These are phyloP conservation scores for Lasioglossum figueresi DNA, from an alignment of 2,888 invertebrate genomes.

Conservation along the genomic window DNA sequence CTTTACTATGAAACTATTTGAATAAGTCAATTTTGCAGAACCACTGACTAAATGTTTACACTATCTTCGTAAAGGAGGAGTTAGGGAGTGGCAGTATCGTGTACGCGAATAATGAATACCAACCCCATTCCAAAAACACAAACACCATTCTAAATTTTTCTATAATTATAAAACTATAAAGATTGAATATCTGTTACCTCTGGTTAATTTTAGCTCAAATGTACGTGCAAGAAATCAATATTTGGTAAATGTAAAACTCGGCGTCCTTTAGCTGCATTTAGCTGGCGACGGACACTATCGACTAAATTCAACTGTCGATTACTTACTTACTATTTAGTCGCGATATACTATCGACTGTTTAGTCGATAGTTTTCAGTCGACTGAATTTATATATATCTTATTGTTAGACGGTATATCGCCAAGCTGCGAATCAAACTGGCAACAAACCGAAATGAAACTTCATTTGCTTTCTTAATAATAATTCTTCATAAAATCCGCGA, in stretches of 20 bases:
- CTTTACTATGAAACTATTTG: not conserved
- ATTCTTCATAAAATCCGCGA: too few relatives aligned
- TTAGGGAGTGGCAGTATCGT: conserved; percentile 53
- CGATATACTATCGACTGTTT: not conserved
- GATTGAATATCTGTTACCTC: conserved; percentile 25
- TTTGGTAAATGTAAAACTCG: conserved; percentile 20
- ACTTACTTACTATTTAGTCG: not conserved
- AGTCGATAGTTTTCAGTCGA: conserved; percentile 1
- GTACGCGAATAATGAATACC: not conserved
- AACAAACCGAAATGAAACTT: too few relatives aligned
- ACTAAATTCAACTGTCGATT: not conserved
- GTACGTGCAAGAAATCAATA: not conserved
- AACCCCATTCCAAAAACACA: not conserved
- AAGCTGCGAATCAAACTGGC: too few relatives aligned
- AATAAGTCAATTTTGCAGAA: not conserved
- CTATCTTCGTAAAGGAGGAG: conserved; percentile 4
- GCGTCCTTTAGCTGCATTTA: conserved; percentile 37
- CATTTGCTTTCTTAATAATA: too few relatives aligned
- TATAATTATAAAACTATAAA: not conserved
- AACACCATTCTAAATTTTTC: not conserved
- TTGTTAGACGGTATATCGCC: too few relatives aligned
- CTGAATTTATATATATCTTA: too few relatives aligned
- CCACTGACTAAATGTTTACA: not conserved
- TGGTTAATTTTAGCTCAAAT: not conserved
- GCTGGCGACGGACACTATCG: not conserved